A percentile compares a stretch with the other conserved stretches of the same genome.
These are phyloP conservation scores for Rhincodon typus DNA, from an alignment of 2,797 vertebrate genomes.

Conservation along the genomic window DNA sequence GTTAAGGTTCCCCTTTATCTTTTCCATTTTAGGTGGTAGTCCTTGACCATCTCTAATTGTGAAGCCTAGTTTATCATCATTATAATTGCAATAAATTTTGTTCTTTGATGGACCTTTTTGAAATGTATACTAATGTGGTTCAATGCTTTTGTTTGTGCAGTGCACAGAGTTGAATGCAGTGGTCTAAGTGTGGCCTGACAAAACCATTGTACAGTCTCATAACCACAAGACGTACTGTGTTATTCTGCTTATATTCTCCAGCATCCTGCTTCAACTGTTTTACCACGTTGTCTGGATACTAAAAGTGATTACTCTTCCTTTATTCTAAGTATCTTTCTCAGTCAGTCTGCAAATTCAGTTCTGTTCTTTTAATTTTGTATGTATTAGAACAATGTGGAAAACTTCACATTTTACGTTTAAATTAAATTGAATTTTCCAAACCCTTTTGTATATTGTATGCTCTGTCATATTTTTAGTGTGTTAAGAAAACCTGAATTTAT, in stretches of 20 bases:
- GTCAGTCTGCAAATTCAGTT: not conserved
- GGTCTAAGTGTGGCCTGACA: not conserved
- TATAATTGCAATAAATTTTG: not conserved
- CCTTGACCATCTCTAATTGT: not conserved
- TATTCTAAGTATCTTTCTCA: not conserved
- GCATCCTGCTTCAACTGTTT: not conserved
- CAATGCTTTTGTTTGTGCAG: not conserved
- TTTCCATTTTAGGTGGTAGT: not conserved
- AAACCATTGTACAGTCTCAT: not conserved
- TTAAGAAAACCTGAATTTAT: not conserved
- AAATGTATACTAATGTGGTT: not conserved
- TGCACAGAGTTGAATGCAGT: not conserved
- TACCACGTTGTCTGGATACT: not conserved
- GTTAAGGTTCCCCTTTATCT: not conserved
- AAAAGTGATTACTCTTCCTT: not conserved
- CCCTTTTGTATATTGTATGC: not conserved
- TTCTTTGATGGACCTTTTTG: not conserved
- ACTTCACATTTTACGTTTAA: not conserved
- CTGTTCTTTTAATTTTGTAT: not conserved
- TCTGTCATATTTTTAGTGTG: not conserved
- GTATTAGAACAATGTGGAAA: not conserved
- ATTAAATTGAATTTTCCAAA: not conserved
- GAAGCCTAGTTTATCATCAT: not conserved
- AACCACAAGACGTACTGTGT: not conserved
- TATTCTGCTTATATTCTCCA: not conserved